A percentile compares a stretch with the other conserved stretches of the same genome.
Evolutionary conservation across 2,113 vertebrate genomes (phyloP).

Genomic region (Psittacula cyanocephala): DNA sequence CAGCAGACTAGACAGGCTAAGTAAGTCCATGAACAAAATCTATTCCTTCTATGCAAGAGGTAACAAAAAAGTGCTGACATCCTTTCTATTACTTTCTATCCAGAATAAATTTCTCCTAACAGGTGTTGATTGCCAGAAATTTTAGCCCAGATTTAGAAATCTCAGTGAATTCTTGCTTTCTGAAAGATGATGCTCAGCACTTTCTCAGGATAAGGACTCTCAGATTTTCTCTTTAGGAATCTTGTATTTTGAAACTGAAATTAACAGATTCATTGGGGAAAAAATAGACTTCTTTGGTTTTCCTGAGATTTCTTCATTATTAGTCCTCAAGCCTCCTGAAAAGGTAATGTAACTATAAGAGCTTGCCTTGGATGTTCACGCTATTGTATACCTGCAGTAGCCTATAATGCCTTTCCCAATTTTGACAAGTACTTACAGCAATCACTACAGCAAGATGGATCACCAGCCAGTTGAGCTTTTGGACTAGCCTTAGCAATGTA

Average conservation of each 20-base stretch:
- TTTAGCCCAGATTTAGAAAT: not conserved
- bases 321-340: not conserved
- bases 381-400: not conserved
- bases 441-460: not conserved
- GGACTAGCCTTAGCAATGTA: not conserved
- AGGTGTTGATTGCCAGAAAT: not conserved
- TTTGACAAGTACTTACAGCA: not conserved
- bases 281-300: not conserved
- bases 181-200: not conserved
- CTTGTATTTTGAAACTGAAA: not conserved
- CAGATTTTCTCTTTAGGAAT: not conserved
- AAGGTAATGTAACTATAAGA: not conserved
- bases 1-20: not conserved
- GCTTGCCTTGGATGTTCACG: not conserved
- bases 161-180: not conserved
- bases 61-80: not conserved
- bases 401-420: not conserved
- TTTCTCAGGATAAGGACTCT: not conserved
- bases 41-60: not conserved
- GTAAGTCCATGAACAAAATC: not conserved
- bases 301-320: not conserved
- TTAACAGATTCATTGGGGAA: not conserved
- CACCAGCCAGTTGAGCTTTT: not conserved
- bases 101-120: not conserved
- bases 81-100: not conserved